These are phyloP conservation scores for Tyrophagus putrescentiae DNA, from an alignment of 1,140 invertebrate species.

Conservation along the genomic window DNA sequence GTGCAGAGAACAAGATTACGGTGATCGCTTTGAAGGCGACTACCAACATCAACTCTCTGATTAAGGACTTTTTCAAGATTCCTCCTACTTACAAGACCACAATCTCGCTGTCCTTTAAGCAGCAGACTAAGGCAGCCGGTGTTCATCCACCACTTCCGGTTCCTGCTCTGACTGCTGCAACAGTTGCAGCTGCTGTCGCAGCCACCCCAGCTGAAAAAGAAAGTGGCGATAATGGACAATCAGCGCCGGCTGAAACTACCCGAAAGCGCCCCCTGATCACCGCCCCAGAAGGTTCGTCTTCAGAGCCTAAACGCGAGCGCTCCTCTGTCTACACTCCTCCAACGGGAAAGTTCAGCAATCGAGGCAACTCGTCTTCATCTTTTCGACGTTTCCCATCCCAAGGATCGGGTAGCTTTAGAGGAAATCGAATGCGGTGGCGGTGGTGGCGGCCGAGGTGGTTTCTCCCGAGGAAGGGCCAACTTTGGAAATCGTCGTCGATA, in stretches of 20 bases:
- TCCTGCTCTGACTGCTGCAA: conserved; percentile 25
- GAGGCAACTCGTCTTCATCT: no score
- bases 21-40: conserved; percentile 63
- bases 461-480: no score
- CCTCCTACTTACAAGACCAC: conserved; percentile 78
- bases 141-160: conserved; percentile 2
- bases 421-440: no score
- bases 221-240: no score
- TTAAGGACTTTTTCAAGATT: conserved; percentile 84
- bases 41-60: conserved; percentile 79
- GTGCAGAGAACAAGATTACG: conserved; percentile 33
- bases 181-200: conserved; percentile 12
- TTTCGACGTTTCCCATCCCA: no score
- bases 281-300: conserved; percentile 19
- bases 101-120: conserved; percentile 73
- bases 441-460: no score
- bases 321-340: conserved; percentile 16
- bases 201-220: not conserved
- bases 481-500: no score
- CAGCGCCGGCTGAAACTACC: not conserved
- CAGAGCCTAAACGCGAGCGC: not conserved
- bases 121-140: conserved; percentile 28
- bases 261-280: conserved; percentile 23
- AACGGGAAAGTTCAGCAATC: no score
- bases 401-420: no score